Base-by-base conservation (phyloP, 2,888 invertebrate genomes). In the Ommatoiulus sabulosus region DNA sequence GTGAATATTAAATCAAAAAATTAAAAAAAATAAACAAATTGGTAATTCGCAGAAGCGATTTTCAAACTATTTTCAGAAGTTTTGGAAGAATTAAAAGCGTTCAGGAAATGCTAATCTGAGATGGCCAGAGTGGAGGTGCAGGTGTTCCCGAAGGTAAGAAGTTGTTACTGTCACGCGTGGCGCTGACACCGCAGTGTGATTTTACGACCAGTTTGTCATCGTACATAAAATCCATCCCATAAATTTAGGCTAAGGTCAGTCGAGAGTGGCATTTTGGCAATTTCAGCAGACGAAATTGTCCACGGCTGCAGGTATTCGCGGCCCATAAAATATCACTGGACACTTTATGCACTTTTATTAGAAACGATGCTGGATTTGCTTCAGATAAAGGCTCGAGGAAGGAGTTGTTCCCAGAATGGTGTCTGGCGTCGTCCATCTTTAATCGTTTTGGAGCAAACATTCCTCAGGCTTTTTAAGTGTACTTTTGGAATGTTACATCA, bases 181-280 rank as follows among this genome's bases (percentile, higher is more conserved):
- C 57, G 17, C 57, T 63, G 6, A 46, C 46, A 46, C 46, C 8
- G 46, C 46, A 46, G 8, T 8, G 57, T 63, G 17, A n/a, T 63
- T 63, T 63, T 63, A 63, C 57, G 57, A 63, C n/a, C 5, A 10
- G 10, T 63, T 63, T 63, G 57, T 63, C 57, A 63, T 63, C 57
- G n/a, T 15, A 63, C 57, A 63, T 63, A 63, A 63, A 63, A 63
- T 63, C 5, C n/a, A 63, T 63, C 57, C n/a, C 17, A 63, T 63
- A 63, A 63, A 63, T 63, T 63, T n/a, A 15, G 57, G n/a, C 57
- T 63, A 63, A 63, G 57, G 57, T 63, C 57, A 63, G 57, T n/a
- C 17, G 57, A 63, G 57, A 63, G 57, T 63, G 57, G 6, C 57
- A n/a, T 63, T 63, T 63, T 63, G 57, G 15, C 57, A 63, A 63